Evolutionary conservation across 2,797 vertebrate genomes (phyloP).

Genomic region (Eulemur coronatus): DNA sequence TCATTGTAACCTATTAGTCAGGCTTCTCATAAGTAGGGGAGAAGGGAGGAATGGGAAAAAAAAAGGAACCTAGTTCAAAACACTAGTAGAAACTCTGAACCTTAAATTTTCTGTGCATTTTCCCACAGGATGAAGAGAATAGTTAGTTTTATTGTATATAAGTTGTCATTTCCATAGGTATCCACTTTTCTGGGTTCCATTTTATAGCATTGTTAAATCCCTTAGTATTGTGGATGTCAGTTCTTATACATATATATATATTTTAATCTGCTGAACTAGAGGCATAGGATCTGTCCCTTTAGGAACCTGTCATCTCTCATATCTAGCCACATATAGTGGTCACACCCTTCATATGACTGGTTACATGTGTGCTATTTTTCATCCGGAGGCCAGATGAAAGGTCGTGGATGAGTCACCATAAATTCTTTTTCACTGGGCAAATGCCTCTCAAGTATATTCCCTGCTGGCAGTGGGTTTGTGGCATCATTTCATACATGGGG

Average conservation of each 20-base stretch:
- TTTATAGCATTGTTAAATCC: neutral
- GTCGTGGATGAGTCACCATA: neutral
- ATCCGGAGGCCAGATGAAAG: neutral
- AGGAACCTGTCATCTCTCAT: neutral
- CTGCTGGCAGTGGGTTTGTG: neutral
- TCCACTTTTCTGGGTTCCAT: neutral
- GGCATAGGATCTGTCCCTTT: neutral
- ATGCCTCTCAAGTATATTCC: neutral
- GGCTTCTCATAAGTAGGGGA: neutral
- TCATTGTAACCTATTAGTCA: neutral
- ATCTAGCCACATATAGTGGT: neutral
- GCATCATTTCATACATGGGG: neutral
- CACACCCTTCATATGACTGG: neutral
- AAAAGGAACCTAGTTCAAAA: constrained; percentile 34
- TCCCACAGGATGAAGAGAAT: constrained; percentile 47
- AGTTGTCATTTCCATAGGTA: constrained; percentile 4
- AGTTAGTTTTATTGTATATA: constrained; percentile 45
- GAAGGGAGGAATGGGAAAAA: neutral
- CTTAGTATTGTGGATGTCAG: neutral
- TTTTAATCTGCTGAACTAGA: neutral
- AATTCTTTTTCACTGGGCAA: neutral
- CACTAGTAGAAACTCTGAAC: neutral
- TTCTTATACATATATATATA: neutral
- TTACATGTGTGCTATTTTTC: neutral
- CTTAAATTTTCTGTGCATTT: neutral